Evolutionary conservation across 2,888 invertebrate genomes (phyloP), one percentile per base, ranked within the genome.

Genomic region (Polydrusus tereticollis): DNA sequence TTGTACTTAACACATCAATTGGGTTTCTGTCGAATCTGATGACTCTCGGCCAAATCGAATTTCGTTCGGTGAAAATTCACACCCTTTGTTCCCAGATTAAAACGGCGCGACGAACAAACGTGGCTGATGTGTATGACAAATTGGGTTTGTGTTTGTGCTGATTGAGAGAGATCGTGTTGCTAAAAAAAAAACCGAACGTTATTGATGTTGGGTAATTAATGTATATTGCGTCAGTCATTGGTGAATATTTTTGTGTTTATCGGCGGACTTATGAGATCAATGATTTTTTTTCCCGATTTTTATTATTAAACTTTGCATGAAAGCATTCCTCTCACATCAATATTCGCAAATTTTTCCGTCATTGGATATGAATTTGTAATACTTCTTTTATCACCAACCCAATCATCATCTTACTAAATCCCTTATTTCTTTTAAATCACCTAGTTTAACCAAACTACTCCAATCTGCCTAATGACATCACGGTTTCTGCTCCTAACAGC

Each of bases 1-100:
- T 73, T 73, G 59, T 70, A 73, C 73, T 70, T 73, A 50, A 70
- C 70, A 65, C 69, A 58, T 73, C 70, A 73, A 73, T 70, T 73
- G 69, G 38, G 67, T 70, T 57, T 60, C 66, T 63, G 66, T 70
- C 70, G 55, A 26, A 59, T 52, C 43, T 33, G 63, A 69, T 69
- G 63, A 63, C 57, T 69, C 57, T 55, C 47, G 45, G 16, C 20
- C 16, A 59, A 71, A 66, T 59, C 66, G 66, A 52, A 62, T 59
- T 29, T 50, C 52, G 66, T 38, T 43, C 50, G 63, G 55, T 38
- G 43, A 62, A 60, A 69, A 69, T 57, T 64, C 45, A 52, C 63
- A 52, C 50, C 63, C 60, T 68, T 72, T 68, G 67, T 72, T 57
- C 68, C 62, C 23, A 50, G 66, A 66, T 71, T 66, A 66, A 71